Evolutionary conservation across 2,888 invertebrate species (phyloP).

Genomic region (Adelognathus sp.): DNA sequence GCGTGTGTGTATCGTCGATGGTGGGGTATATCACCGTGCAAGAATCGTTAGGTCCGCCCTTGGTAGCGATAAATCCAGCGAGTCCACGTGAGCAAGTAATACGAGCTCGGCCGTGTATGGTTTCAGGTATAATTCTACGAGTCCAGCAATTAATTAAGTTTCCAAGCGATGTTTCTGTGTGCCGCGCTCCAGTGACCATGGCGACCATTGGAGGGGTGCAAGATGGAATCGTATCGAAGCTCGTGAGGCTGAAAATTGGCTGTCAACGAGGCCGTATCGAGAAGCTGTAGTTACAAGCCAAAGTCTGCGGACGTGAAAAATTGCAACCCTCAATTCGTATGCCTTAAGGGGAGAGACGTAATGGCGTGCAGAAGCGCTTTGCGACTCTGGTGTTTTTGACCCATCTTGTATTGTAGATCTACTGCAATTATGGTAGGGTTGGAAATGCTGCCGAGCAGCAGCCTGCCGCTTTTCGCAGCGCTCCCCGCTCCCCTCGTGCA

Average conservation of each 20-base stretch:
- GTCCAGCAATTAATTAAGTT: constrained; percentile 71
- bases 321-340: too few relatives aligned
- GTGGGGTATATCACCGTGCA: constrained; percentile 34
- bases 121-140: constrained; percentile 74
- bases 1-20: constrained; percentile 43
- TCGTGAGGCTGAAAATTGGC: not conserved
- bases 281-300: too few relatives aligned
- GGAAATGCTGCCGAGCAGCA: too few relatives aligned
- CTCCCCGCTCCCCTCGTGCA: too few relatives aligned
- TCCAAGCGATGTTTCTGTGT: constrained; percentile 70
- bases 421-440: too few relatives aligned
- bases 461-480: too few relatives aligned
- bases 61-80: constrained; percentile 59
- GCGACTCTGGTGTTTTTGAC: too few relatives aligned
- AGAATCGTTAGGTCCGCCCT: constrained; percentile 63
- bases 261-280: too few relatives aligned
- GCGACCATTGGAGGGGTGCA: constrained; percentile 29
- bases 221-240: constrained; percentile 35
- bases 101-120: constrained; percentile 71
- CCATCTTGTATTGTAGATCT: too few relatives aligned
- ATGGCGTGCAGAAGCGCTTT: too few relatives aligned
- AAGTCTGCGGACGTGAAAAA: too few relatives aligned
- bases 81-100: constrained; percentile 66
- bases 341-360: too few relatives aligned
- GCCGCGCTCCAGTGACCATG: not conserved